A percentile compares a stretch with the other conserved stretches of the same genome.
Conservation (phyloP, 2,888 invertebrate genomes). For the Dolichopus griseipennis region DNA sequence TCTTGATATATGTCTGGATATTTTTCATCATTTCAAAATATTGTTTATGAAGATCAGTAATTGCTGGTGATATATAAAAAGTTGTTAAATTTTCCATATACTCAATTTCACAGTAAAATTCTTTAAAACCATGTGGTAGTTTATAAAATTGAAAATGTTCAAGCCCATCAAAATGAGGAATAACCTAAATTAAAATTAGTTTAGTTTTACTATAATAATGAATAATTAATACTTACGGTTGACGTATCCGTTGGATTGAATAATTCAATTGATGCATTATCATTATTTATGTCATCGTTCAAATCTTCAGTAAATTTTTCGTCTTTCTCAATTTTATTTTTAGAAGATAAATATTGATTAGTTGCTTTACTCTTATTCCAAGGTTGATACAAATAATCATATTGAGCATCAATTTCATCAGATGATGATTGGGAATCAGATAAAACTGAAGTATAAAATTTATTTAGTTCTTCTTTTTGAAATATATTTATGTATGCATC, state of each 20-base stretch:
- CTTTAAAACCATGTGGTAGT: constrained; percentile 29
- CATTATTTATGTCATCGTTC: constrained; percentile 25
- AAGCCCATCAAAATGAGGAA: constrained; percentile 29
- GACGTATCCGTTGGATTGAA: constrained; percentile 36
- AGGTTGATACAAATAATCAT: constrained; percentile 27
- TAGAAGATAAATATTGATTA: constrained; percentile 8
- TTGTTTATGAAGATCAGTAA: constrained; percentile 39
- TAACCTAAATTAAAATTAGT: constrained; percentile 5
- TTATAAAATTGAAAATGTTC: constrained; percentile 29
- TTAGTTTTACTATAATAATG: not conserved
- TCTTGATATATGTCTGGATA: constrained; percentile 44
- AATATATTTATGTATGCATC: constrained; percentile 28
- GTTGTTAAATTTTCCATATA: constrained; percentile 30
- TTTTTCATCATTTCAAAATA: constrained; percentile 47
- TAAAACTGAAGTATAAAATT: constrained; percentile 29
- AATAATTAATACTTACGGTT: constrained; percentile 23
- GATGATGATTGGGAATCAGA: constrained; percentile 32
- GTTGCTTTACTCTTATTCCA: constrained; percentile 26
- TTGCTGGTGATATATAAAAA: constrained; percentile 32
- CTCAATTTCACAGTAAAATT: constrained; percentile 33
- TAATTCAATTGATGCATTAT: constrained; percentile 17
- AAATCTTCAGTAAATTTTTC: constrained; percentile 25
- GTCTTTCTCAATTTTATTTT: constrained; percentile 41
- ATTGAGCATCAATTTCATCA: constrained; percentile 38
- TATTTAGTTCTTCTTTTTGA: constrained; percentile 34